phyloP scores from a whole-genome alignment of 2,113 vertebrate species.

The Antechinus stuartii region DNA sequence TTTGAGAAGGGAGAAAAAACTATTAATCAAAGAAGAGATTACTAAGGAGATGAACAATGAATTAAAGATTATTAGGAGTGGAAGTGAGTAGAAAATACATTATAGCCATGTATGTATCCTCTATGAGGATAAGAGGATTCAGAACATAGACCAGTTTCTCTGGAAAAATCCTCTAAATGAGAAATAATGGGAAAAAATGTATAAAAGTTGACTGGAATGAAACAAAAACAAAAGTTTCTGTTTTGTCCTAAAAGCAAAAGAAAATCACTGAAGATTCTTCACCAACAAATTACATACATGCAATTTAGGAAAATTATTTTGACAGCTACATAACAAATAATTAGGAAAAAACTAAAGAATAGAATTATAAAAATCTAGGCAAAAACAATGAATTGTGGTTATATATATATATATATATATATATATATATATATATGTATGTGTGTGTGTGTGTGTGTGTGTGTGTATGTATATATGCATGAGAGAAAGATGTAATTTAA shows the following conservation, averaged over 20 bases:
- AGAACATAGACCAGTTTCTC: neutral
- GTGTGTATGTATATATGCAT: too few relatives aligned
- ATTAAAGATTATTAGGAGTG: neutral
- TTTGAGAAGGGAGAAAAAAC: neutral
- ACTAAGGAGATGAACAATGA: neutral
- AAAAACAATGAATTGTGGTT: neutral
- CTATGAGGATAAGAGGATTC: neutral
- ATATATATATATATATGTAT: fast-evolving
- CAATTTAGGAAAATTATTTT: neutral
- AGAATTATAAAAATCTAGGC: neutral
- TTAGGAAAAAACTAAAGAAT: neutral
- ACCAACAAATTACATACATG: neutral
- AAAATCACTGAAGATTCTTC: neutral
- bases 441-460: neutral
- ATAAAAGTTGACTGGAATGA: neutral
- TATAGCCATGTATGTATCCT: neutral
- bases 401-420: neutral
- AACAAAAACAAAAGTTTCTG: neutral
- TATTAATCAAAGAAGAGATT: neutral
- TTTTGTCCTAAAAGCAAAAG: neutral
- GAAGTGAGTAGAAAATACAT: neutral
- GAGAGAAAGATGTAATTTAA: neutral
- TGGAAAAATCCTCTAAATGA: neutral
- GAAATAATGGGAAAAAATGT: neutral
- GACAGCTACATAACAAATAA: neutral